A percentile compares a stretch with the other conserved stretches of the same genome.
Evolutionary conservation across 2,888 invertebrate genomes (phyloP).

Genomic region (Scaeva pyrastri): DNA sequence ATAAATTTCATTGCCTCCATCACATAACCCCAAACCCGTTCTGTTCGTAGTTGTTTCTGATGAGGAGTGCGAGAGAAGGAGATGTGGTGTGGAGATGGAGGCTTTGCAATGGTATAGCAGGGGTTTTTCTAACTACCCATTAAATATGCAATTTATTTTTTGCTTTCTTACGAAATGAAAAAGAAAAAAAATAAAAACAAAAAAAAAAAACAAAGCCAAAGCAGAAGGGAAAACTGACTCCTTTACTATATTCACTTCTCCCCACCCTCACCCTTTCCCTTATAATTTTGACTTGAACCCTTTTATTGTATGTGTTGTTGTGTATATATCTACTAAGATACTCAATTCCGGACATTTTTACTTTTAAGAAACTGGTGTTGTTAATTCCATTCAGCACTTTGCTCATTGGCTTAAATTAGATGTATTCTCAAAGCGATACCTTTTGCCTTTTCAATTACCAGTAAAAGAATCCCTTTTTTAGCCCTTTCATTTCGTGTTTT

Average conservation of each 20-base stretch:
- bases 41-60: not conserved
- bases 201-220: no score
- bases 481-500: slow-evolving; percentile 42
- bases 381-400: slow-evolving; percentile 51
- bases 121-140: slow-evolving; percentile 31
- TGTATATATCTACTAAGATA: not conserved
- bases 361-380: slow-evolving; percentile 44
- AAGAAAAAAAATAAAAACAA: not conserved
- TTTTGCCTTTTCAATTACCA: slow-evolving; percentile 66
- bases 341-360: slow-evolving; percentile 41
- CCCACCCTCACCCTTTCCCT: not conserved
- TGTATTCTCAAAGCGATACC: slow-evolving; percentile 48
- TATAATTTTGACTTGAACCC: not conserved
- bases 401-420: slow-evolving; percentile 52
- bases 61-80: no score
- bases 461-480: slow-evolving; percentile 40
- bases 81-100: not conserved
- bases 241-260: not conserved
- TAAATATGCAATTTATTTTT: slow-evolving; percentile 47
- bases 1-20: slow-evolving; percentile 32
- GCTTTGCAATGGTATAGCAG: not conserved
- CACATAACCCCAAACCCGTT: not conserved
- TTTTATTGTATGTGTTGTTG: not conserved
- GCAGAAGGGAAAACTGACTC: not conserved
- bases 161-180: not conserved